Base-by-base conservation (phyloP, 23 tunicate species). In the Diplosoma virens region DNA sequence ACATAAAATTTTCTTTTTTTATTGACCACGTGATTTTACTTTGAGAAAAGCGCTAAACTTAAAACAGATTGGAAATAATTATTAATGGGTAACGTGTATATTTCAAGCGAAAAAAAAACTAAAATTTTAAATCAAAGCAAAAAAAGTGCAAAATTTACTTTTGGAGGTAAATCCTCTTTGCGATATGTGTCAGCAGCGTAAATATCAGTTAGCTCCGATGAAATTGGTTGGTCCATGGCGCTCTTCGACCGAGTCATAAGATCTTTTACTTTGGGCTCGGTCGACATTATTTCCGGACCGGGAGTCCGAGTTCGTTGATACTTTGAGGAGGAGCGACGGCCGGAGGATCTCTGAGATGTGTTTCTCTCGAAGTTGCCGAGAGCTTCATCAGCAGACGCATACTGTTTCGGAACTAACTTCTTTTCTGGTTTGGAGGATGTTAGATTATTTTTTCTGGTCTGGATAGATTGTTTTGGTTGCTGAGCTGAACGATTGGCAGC, bases 141-240 rank as follows among this genome's bases (percentile, higher is more conserved):
- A n/a, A n/a, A n/a, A n/a, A n/a, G n/a, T n/a, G n/a, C n/a, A n/a
- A n/a, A n/a, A n/a, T n/a, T n/a, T n/a, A n/a, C n/a, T n/a, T n/a
- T n/a, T n/a, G n/a, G n/a, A n/a, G n/a, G n/a, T n/a, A n/a, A n/a
- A n/a, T n/a, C n/a, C n/a, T n/a, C n/a, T n/a, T n/a, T n/a, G n/a
- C n/a, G n/a, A n/a, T n/a, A n/a, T 41, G 50, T 9, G 14, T 7
- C 50, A 9, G 9, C 50, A 7, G 50, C 9, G 50, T 41, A 41
- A 55, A 20, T 14, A 20, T 55, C 63, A 55, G 4, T 14, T 4
- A 11, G 4, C 24, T 55, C 69, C 5, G 50, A 3, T 67, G 74
- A 67, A 36, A 37, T 58, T 18, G 87, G 82, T 50, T 66, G 76
- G 45, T 89, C 96, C 96, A 89, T 89, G 4, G 96, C 96, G 53